Conservation (phyloP, 2,797 vertebrate species). For the Sebastes vulpes region DNA sequence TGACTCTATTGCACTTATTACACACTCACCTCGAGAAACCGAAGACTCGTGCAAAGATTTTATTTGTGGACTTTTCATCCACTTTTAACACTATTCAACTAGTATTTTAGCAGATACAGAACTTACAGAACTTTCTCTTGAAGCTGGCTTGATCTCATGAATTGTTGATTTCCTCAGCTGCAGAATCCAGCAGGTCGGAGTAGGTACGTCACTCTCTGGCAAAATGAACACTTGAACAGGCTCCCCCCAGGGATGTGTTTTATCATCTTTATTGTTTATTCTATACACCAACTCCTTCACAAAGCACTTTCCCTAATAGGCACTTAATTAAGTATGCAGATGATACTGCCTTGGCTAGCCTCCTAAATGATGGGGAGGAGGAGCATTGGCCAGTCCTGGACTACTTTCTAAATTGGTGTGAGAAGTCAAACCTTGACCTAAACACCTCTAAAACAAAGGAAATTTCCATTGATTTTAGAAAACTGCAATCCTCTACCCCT, state of each 20-base stretch:
- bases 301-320: background rate
- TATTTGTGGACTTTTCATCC: too few species aligned
- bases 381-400: background rate
- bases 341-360: background rate
- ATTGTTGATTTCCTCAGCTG: background rate
- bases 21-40: too few species aligned
- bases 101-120: too few species aligned
- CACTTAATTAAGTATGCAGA: background rate
- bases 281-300: background rate
- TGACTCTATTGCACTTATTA: too few species aligned
- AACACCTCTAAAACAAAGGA: background rate
- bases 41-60: too few species aligned
- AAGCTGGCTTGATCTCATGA: background rate
- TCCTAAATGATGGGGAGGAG: background rate
- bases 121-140: background rate
- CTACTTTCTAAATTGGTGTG: background rate
- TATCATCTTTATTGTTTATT: background rate
- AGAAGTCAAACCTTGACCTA: background rate
- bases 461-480: background rate
- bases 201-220: background rate
- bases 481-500: background rate
- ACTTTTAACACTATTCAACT: too few species aligned
- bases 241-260: background rate
- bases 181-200: background rate
- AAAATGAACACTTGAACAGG: background rate